Base-by-base conservation (phyloP, 1,140 invertebrate genomes). In the Platyura marginata region DNA sequence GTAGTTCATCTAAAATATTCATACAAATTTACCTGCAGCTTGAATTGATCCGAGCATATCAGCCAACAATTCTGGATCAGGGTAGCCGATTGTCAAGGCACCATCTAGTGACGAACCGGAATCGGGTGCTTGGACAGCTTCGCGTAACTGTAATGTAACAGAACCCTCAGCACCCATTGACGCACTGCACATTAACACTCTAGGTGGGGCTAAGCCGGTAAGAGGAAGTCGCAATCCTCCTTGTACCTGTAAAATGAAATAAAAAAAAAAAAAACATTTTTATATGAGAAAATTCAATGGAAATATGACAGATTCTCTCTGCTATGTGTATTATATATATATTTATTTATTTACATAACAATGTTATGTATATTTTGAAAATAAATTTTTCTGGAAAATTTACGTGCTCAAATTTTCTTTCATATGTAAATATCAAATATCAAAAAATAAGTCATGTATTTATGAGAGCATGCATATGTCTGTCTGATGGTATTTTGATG, bases 161-260 rank as follows among this genome's bases (percentile, higher is more conserved):
- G 64, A 63, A 44, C 67, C 67, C 52, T 71, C 69, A 48, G 61
- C 64, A 49, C 66, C 69, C 38, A 70, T 67, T 42, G 69, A 67
- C 45, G 69, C 68, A 61, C 69, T 70, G 62, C 70, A 71, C 68
- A 71, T 71, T 48, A 72, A 59, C 50, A 71, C 68, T 39, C 69
- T 66, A 42, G 65, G 64, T 41, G 67, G 62, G 46, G 65, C 63
- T 51, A 68, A 63, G 54, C 58, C 61, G 44, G 67, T 64, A 61
- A 71, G 56, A 50, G 67, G 67, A 56, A 70, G 58, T 49, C 69
- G 64, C 44, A 61, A 52, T 46, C 55, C 61, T 42, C 57, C 57
- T 40, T 55, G 52, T 48, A 61, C 57, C 59, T 61, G 41, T 6
- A 36, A 29, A 13, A 36, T 6, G 16, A 15, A 36, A 36, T 4